Evolutionary conservation across 2,113 vertebrate species (phyloP).

Genomic region (Galbula dea): DNA sequence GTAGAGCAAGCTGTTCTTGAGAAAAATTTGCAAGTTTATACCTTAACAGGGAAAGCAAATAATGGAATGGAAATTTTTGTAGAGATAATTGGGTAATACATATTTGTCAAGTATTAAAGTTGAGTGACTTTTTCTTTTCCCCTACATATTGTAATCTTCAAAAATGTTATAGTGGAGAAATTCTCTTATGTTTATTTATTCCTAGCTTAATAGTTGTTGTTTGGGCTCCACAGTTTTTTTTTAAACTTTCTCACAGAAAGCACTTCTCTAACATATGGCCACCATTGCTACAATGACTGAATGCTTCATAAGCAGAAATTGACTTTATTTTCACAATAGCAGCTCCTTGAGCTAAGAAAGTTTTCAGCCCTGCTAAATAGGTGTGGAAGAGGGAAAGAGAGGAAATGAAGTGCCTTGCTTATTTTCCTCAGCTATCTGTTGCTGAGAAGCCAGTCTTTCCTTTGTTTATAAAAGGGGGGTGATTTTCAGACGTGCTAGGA

Average conservation of each 20-base stretch:
- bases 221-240: background rate
- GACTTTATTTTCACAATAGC: background rate
- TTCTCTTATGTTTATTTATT: slow-evolving; percentile 15
- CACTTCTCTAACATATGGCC: background rate
- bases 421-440: background rate
- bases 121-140: background rate
- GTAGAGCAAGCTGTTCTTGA: background rate
- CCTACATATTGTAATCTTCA: background rate
- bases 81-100: background rate
- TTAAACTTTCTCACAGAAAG: background rate
- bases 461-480: background rate
- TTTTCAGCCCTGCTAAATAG: background rate
- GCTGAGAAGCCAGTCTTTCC: background rate
- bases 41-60: background rate
- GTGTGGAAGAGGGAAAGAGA: background rate
- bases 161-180: background rate
- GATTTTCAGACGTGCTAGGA: background rate
- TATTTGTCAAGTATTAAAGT: background rate
- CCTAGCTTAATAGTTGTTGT: background rate
- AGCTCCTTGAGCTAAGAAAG: background rate
- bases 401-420: background rate
- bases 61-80: background rate
- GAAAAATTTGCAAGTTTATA: background rate
- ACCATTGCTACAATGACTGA: background rate
- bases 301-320: background rate